Evolutionary conservation across 2,113 vertebrate genomes (phyloP).

Genomic region (Labrus mixtus): DNA sequence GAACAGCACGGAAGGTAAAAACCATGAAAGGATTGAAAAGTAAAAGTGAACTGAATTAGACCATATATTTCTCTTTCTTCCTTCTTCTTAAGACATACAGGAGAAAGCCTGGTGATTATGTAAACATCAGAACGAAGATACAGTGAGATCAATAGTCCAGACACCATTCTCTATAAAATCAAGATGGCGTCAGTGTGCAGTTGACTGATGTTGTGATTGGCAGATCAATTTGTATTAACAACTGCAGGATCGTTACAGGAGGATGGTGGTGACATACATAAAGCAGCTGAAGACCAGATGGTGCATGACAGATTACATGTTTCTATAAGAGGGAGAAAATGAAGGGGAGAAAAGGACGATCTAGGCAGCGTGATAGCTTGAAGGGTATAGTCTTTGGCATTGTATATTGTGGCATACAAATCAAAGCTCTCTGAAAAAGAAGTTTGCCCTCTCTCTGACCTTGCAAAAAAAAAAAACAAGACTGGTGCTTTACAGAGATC

Average conservation of each 20-base stretch:
- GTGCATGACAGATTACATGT: slow-evolving; percentile 48
- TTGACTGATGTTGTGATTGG: slow-evolving; percentile 44
- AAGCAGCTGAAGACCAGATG: slow-evolving; percentile 44
- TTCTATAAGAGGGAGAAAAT: slow-evolving; percentile 19
- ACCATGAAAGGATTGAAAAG: slow-evolving; percentile 43
- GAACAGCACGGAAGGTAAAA: slow-evolving; percentile 39
- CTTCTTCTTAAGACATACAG: neutral
- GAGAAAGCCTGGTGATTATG: neutral
- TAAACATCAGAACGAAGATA: neutral
- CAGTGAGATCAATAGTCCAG: neutral
- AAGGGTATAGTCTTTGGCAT: neutral
- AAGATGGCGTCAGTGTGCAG: neutral
- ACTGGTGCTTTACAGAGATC: neutral
- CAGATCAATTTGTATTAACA: slow-evolving; percentile 60
- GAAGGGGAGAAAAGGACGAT: slow-evolving; percentile 21
- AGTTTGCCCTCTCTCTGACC: neutral
- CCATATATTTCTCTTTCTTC: slow-evolving; percentile 24
- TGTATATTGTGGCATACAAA: too few species aligned
- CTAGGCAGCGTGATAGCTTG: neutral
- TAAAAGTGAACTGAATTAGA: slow-evolving; percentile 22
- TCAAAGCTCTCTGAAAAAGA: neutral
- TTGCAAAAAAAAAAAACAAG: too few species aligned
- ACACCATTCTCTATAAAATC: neutral
- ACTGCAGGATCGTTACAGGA: slow-evolving; percentile 17
- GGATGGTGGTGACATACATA: slow-evolving; percentile 26